Percentiles rank a stretch among this genome's conserved stretches.
Conservation (phyloP, 2,888 invertebrate genomes). For the Endotricha flammealis region DNA sequence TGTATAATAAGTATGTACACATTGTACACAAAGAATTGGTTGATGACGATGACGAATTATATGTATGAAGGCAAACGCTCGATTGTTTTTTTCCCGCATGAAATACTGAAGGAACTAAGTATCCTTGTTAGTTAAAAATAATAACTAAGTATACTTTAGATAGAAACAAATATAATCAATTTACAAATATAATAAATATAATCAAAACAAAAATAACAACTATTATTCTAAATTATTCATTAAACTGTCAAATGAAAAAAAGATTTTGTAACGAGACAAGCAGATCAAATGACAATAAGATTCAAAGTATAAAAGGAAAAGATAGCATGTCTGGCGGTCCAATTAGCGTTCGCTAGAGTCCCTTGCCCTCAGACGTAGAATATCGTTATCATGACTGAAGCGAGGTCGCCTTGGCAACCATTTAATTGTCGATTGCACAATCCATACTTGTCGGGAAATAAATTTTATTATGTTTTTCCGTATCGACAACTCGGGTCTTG, state of each 20-base stretch:
- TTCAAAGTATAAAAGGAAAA: constrained; percentile 19
- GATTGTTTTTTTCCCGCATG: too few relatives aligned
- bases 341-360: constrained; percentile 63
- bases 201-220: neutral
- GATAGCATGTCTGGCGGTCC: constrained; percentile 55
- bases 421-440: constrained; percentile 56
- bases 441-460: constrained; percentile 26
- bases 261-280: neutral
- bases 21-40: too few relatives aligned
- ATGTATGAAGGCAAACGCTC: too few relatives aligned
- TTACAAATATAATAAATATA: too few relatives aligned
- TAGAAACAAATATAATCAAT: too few relatives aligned
- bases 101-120: too few relatives aligned
- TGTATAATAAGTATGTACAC: too few relatives aligned
- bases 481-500: too few relatives aligned
- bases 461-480: too few relatives aligned
- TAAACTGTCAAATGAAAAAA: neutral
- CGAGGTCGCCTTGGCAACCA: constrained; percentile 46
- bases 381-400: constrained; percentile 43
- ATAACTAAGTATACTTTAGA: too few relatives aligned
- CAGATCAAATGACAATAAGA: neutral
- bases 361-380: constrained; percentile 53
- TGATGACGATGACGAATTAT: too few relatives aligned
- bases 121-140: too few relatives aligned
- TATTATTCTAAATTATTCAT: neutral